phyloP scores from a whole-genome alignment of 2,888 invertebrate species.

The Salticus scenicus region DNA sequence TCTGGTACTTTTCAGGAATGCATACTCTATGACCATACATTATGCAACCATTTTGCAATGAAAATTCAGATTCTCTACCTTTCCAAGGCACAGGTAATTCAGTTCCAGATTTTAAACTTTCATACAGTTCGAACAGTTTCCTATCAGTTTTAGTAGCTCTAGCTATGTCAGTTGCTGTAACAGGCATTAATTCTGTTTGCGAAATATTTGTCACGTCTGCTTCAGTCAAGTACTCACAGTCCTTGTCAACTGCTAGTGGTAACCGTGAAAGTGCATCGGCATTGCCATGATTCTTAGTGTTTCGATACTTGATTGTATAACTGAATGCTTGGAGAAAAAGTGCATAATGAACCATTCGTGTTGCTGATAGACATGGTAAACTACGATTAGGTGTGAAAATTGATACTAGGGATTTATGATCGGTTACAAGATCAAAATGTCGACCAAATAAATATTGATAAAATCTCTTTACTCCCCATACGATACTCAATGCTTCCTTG shows the following conservation, averaged over 20 bases:
- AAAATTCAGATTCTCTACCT: constrained; percentile 51
- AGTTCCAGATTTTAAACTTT: constrained; percentile 50
- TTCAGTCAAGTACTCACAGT: constrained; percentile 49
- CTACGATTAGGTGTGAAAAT: constrained; percentile 74
- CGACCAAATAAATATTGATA: constrained; percentile 74
- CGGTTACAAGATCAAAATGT: constrained; percentile 74
- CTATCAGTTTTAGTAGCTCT: constrained; percentile 48
- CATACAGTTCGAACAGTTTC: constrained; percentile 48
- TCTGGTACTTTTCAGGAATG: constrained; percentile 51
- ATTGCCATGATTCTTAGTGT: constrained; percentile 40
- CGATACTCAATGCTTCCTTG: constrained; percentile 74
- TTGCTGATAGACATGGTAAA: constrained; percentile 74
- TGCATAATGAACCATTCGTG: constrained; percentile 74
- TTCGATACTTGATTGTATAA: constrained; percentile 54
- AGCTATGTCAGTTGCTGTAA: constrained; percentile 51
- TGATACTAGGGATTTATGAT: constrained; percentile 74
- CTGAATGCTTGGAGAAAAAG: constrained; percentile 53
- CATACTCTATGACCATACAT: constrained; percentile 51
- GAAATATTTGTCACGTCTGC: constrained; percentile 49
- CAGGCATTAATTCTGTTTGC: constrained; percentile 44
- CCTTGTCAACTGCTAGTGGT: constrained; percentile 47
- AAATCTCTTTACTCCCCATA: constrained; percentile 74
- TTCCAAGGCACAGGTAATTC: constrained; percentile 48
- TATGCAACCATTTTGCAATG: constrained; percentile 51
- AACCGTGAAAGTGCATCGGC: constrained; percentile 48